Conservation (phyloP, 2,888 invertebrate species). For the Harpalus rufipes region DNA sequence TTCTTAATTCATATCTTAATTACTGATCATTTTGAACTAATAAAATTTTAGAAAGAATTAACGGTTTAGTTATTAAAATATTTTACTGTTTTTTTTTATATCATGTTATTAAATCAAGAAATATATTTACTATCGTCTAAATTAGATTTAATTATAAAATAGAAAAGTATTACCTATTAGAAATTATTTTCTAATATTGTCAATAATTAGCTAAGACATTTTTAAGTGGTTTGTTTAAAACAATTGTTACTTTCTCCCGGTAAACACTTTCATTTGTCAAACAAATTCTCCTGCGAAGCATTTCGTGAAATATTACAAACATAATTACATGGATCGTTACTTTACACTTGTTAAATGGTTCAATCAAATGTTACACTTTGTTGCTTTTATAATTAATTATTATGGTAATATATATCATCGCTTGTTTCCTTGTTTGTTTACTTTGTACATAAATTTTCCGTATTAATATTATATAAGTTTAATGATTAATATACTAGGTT, state of each 20-base stretch:
- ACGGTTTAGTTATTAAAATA: neutral
- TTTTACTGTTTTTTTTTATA: neutral
- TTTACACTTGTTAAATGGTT: constrained; percentile 34
- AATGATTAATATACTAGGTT: neutral
- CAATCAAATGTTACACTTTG: constrained; percentile 7
- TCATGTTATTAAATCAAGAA: neutral
- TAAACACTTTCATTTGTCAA: constrained; percentile 58
- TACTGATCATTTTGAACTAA: neutral
- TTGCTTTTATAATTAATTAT: constrained; percentile 10
- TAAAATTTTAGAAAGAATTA: constrained; percentile 18
- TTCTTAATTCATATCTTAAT: neutral
- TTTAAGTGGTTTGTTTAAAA: constrained; percentile 25
- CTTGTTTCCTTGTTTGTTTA: neutral
- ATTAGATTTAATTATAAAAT: constrained; percentile 2
- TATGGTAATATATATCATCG: neutral
- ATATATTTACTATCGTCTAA: neutral
- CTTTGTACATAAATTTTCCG: neutral
- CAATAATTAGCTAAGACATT: constrained; percentile 12
- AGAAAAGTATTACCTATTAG: neutral
- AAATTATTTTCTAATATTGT: constrained; percentile 21
- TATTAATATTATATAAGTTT: neutral
- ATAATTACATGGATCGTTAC: constrained; percentile 51
- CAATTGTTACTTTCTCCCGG: constrained; percentile 48
- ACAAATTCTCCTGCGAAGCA: constrained; percentile 53
- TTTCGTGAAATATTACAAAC: constrained; percentile 35